These are phyloP conservation scores for Coendou prehensilis DNA, from an alignment of 2,797 vertebrate genomes.

Conservation along the genomic window DNA sequence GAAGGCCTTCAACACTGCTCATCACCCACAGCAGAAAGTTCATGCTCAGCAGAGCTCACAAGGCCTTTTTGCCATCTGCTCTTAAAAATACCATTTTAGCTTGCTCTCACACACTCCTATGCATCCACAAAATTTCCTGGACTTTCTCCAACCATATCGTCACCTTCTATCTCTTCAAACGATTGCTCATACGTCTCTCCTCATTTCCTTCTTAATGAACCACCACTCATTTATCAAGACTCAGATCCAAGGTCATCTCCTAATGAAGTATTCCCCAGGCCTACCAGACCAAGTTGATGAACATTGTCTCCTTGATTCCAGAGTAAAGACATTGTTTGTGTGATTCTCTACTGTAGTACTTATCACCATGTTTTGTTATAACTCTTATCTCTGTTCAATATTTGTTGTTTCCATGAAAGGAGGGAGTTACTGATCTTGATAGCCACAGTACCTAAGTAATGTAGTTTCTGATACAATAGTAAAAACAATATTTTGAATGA, in stretches of 20 bases:
- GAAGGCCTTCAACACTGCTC: neutral
- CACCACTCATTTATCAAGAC: conserved; percentile 39
- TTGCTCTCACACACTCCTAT: neutral
- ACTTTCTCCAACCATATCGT: neutral
- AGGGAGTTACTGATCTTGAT: neutral
- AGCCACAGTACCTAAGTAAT: neutral
- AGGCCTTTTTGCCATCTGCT: neutral
- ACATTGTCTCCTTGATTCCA: neutral
- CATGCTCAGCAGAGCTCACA: neutral
- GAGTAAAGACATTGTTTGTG: neutral
- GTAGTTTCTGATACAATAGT: neutral
- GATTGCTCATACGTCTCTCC: conserved; percentile 5
- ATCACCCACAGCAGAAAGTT: neutral
- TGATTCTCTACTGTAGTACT: neutral
- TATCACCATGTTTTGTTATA: neutral
- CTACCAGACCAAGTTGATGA: neutral
- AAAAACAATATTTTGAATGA: neutral
- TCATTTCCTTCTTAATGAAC: conserved; percentile 74
- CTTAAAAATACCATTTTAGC: neutral
- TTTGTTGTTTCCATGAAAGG: neutral
- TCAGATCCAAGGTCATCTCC: neutral
- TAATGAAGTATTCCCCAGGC: neutral
- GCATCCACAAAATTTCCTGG: neutral
- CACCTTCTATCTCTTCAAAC: conserved; percentile 1
- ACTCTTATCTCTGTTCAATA: neutral